Evolutionary conservation across 2,113 vertebrate genomes (phyloP).

Genomic region (Crypturellus undulatus): DNA sequence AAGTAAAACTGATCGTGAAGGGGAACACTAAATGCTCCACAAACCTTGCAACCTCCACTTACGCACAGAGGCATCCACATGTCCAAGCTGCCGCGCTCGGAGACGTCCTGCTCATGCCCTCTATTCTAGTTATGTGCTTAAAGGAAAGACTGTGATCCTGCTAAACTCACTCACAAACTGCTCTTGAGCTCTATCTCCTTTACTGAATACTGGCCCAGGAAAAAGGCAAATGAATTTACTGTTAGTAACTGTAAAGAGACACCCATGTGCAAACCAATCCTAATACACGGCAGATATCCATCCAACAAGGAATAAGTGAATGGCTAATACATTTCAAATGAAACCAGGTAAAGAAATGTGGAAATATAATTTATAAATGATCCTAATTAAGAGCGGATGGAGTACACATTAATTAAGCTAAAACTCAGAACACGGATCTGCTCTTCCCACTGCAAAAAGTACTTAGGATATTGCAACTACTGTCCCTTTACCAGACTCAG

Average conservation of each 20-base stretch:
- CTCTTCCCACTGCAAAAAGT: background rate
- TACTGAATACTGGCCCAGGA: background rate
- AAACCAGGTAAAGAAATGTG: background rate
- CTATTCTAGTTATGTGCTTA: background rate
- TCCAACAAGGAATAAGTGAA: background rate
- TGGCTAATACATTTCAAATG: background rate
- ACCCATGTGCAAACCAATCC: background rate
- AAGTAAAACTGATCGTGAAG: background rate
- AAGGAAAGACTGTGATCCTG: background rate
- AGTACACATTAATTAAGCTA: background rate
- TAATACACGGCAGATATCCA: accelerated
- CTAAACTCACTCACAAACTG: background rate
- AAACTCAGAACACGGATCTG: background rate
- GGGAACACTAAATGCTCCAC: background rate
- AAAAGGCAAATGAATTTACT: background rate
- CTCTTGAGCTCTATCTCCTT: background rate
- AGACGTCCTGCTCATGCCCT: too few species aligned
- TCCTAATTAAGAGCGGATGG: background rate
- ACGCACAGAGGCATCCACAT: background rate
- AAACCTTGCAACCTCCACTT: background rate
- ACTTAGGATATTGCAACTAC: background rate
- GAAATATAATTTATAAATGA: background rate
- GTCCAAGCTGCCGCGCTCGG: background rate
- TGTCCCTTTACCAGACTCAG: background rate
- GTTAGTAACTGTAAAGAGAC: background rate